Conservation (phyloP, 2,888 invertebrate species). For the Hesperia comma region DNA sequence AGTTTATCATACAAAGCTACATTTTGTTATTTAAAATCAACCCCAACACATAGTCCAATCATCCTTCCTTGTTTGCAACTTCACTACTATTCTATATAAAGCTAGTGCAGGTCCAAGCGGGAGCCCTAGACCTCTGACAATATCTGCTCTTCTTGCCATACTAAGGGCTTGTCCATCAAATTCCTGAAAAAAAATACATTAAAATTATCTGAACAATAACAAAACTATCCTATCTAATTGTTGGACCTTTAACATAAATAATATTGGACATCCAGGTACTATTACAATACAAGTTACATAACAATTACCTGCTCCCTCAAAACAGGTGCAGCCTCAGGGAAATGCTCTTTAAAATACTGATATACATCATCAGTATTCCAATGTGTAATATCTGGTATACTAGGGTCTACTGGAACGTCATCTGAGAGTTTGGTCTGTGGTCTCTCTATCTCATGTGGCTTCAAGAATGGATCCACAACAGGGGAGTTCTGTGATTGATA, state of each 20-base stretch:
- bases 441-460: conserved; percentile 76
- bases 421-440: conserved; percentile 67
- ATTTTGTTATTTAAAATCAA: conserved; percentile 54
- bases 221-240: too few species aligned
- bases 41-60: conserved; percentile 90
- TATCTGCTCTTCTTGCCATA: conserved; percentile 92
- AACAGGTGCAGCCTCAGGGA: conserved; percentile 91
- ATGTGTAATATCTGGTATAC: conserved; percentile 90
- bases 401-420: conserved; percentile 84
- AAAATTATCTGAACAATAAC: too few species aligned
- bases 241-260: too few species aligned
- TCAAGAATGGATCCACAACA: conserved; percentile 70
- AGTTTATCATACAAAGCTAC: too few species aligned
- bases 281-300: too few species aligned
- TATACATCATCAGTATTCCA: conserved; percentile 94
- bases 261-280: too few species aligned
- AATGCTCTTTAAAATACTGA: conserved; percentile 90
- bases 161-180: conserved; percentile 95
- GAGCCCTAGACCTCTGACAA: conserved; percentile 91
- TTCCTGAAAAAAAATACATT: conserved; percentile 87
- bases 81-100: conserved; percentile 91
- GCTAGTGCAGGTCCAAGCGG: conserved; percentile 95
- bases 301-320: conserved; percentile 90
- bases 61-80: conserved; percentile 90
- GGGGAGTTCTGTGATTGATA: conserved; percentile 57